Base-by-base conservation (phyloP, 2,888 invertebrate species). In the Lycocerus yunnanus region DNA sequence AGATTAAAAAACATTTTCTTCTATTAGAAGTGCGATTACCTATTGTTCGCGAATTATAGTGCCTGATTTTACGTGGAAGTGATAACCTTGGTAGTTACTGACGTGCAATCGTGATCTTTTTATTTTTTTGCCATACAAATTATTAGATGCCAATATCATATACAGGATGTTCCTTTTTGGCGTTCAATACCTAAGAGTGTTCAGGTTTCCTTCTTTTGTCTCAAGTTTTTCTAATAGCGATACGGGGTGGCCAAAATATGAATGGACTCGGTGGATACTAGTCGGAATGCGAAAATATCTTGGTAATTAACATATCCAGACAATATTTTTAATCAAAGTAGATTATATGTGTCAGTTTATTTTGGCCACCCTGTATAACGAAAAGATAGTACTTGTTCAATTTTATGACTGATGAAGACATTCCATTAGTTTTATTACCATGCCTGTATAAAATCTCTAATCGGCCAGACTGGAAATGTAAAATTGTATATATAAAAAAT, bases 11-110 rank as follows among this genome's bases (percentile, higher is more conserved):
- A 43, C 43, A 43, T 43, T 43, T 43, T 43, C 43, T 43, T 43
- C 43, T 43, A 43, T 43, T 43, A 43, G 43, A 43, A 43, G 43
- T 43, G 43, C 43, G 43, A 43, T 43, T n/a, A 43, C 43, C 43
- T 43, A 81, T 79, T 81, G 10, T 81, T 83, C 82, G 84, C 84
- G 85, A 84, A 85, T 85, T 83, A 84, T 83, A 84, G 85, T 85
- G 85, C 85, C 85, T 85, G 84, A 78, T 76, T 78, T 79, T 73
- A 69, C 74, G 71, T 76, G 77, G 77, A 79, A 80, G 78, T 79
- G 79, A 80, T 80, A 80, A 77, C 20, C 79, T 76, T 80, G 76
- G 79, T 84, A 84, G 84, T 84, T 84, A 83, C 83, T 82, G 74
- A 79, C 81, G 84, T 84, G 84, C 84, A 84, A 84, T 84, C 81